Conservation (phyloP, 2,888 invertebrate species). For the Alsophila aescularia region DNA sequence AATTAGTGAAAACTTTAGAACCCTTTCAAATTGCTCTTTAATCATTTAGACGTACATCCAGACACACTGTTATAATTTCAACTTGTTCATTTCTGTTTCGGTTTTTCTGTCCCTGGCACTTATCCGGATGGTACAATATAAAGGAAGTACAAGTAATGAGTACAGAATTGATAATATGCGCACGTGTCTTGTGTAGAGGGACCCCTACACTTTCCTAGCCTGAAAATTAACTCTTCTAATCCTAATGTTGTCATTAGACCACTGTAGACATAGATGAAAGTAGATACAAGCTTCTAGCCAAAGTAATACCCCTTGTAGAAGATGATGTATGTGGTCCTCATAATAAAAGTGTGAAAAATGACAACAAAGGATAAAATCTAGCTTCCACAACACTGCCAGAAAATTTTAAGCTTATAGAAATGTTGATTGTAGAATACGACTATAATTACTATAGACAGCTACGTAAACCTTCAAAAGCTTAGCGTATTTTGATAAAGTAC, state of each 20-base stretch:
- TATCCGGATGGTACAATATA: slow-evolving; percentile 66
- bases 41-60: slow-evolving; percentile 28
- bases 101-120: slow-evolving; percentile 79
- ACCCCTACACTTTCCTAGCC: slow-evolving; percentile 73
- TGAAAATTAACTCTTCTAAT: slow-evolving; percentile 54
- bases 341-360: slow-evolving; percentile 45
- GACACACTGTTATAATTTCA: slow-evolving; percentile 54
- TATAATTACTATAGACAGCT: slow-evolving; percentile 48
- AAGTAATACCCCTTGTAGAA: slow-evolving; percentile 45
- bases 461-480: slow-evolving; percentile 50
- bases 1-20: neutral
- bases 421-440: slow-evolving; percentile 46
- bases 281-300: slow-evolving; percentile 64
- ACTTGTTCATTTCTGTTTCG: slow-evolving; percentile 73
- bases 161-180: slow-evolving; percentile 77
- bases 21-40: too few species aligned
- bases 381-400: slow-evolving; percentile 70
- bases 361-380: slow-evolving; percentile 58
- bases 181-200: slow-evolving; percentile 82
- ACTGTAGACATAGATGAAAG: slow-evolving; percentile 61
- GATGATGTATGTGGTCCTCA: slow-evolving; percentile 32
- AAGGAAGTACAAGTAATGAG: slow-evolving; percentile 84
- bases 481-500: slow-evolving; percentile 39
- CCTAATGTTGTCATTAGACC: slow-evolving; percentile 73
- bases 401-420: slow-evolving; percentile 58